Evolutionary conservation across 2,888 invertebrate species (phyloP).

Genomic region (Limnephilus rhombicus): DNA sequence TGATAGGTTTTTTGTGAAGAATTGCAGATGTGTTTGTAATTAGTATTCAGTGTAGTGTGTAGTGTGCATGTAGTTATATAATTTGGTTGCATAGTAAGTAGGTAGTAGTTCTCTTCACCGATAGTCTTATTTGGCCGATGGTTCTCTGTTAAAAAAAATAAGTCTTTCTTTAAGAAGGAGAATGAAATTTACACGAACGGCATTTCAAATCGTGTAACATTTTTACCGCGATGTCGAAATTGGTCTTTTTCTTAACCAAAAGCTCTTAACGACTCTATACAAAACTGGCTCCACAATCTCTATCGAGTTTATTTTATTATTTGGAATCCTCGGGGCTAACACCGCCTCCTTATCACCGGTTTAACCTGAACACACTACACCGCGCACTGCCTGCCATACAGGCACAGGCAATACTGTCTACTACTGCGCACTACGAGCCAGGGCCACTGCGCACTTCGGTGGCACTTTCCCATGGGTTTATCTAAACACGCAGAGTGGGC

Average conservation of each 20-base stretch:
- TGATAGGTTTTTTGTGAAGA: too few relatives aligned
- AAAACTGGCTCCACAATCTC: constrained; percentile 35
- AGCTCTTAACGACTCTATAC: constrained; percentile 25
- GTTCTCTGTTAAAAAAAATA: too few relatives aligned
- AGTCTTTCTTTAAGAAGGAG: neutral
- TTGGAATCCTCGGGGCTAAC: constrained; percentile 16
- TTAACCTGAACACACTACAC: neutral
- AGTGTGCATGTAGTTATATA: too few relatives aligned
- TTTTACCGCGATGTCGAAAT: neutral
- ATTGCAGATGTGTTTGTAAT: too few relatives aligned
- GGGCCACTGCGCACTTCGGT: constrained; percentile 9
- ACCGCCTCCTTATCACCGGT: constrained; percentile 28
- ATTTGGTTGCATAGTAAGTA: too few relatives aligned
- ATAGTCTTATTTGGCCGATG: too few relatives aligned
- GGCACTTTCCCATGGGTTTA: neutral
- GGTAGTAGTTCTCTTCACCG: too few relatives aligned
- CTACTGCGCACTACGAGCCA: neutral
- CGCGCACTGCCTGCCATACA: neutral
- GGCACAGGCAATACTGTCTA: neutral
- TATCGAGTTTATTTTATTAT: constrained; percentile 11
- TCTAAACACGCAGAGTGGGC: neutral
- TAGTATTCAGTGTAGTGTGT: too few relatives aligned
- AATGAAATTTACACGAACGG: neutral
- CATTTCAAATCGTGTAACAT: neutral
- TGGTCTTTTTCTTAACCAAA: neutral